Evolutionary conservation across 2,888 invertebrate species (phyloP).

Genomic region (Liposcelis brunnea): DNA sequence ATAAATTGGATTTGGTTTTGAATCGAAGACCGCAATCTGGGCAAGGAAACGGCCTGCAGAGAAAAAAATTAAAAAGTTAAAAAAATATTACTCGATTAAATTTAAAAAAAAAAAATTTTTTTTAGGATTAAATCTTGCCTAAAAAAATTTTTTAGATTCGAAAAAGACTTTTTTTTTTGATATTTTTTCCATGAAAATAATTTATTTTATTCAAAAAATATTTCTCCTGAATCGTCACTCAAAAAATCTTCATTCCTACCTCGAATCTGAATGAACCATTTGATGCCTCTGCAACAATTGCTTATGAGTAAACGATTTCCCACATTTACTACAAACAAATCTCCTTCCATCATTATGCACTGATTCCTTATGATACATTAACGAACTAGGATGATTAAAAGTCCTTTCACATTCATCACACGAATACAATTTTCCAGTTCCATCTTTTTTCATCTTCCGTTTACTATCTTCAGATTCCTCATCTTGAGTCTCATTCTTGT

Average conservation of each 20-base stretch:
- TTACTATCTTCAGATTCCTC: neutral
- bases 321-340: slow-evolving; percentile 58
- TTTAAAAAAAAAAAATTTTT: too few relatives aligned
- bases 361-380: slow-evolving; percentile 55
- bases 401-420: slow-evolving; percentile 52
- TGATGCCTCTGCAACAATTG: slow-evolving; percentile 60
- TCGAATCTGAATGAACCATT: slow-evolving; percentile 52
- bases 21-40: slow-evolving; percentile 36
- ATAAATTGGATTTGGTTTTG: slow-evolving; percentile 52
- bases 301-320: slow-evolving; percentile 55
- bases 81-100: slow-evolving; percentile 16
- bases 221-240: too few relatives aligned
- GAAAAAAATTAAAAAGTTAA: slow-evolving; percentile 9
- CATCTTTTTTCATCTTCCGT: slow-evolving; percentile 3
- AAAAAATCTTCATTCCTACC: too few relatives aligned
- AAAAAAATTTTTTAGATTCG: too few relatives aligned
- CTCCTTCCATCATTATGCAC: slow-evolving; percentile 46
- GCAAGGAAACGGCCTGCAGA: slow-evolving; percentile 24
- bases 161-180: too few relatives aligned
- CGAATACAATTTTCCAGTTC: slow-evolving; percentile 26
- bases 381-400: slow-evolving; percentile 52
- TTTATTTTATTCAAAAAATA: too few relatives aligned
- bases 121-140: too few relatives aligned
- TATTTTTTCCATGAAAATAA: too few relatives aligned
- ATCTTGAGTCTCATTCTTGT: neutral